Evolutionary conservation across 2,113 vertebrate species (phyloP).

Genomic region (Engraulis encrasicolus): DNA sequence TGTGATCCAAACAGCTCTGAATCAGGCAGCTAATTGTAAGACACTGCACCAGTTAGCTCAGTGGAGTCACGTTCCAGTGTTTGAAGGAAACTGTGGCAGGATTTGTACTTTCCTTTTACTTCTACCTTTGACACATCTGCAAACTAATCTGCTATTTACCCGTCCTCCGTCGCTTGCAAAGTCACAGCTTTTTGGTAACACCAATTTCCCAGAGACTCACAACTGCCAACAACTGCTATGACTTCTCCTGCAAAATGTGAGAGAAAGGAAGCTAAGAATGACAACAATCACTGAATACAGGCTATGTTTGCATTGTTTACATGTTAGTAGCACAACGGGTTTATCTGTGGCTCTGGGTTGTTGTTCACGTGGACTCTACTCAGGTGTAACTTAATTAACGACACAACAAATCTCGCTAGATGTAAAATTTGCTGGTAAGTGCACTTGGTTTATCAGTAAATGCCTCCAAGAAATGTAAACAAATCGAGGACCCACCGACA

Average conservation of each 20-base stretch:
- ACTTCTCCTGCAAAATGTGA: slow-evolving; percentile 80
- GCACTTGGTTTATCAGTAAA: background rate
- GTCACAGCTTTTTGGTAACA: slow-evolving; percentile 81
- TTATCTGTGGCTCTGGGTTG: too few relatives aligned
- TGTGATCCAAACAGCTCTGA: too few relatives aligned
- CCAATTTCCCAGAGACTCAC: slow-evolving; percentile 88
- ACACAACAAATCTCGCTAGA: background rate
- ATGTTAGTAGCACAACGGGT: too few relatives aligned
- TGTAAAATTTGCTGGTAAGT: background rate
- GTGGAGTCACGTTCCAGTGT: too few relatives aligned
- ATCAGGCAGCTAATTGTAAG: too few relatives aligned
- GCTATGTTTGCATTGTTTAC: too few relatives aligned
- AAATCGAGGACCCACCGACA: too few relatives aligned
- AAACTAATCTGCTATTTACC: slow-evolving; percentile 63
- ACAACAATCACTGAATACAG: background rate
- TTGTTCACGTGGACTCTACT: background rate
- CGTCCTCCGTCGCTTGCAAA: slow-evolving; percentile 71
- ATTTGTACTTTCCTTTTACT: too few relatives aligned
- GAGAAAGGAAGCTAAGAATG: too few relatives aligned
- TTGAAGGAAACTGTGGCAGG: too few relatives aligned
- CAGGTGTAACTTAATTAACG: background rate
- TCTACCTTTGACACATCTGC: too few relatives aligned
- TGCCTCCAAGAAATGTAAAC: background rate
- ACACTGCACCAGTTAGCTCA: too few relatives aligned
- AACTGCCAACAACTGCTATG: slow-evolving; percentile 89